A percentile compares a stretch with the other conserved stretches of the same genome.
Evolutionary conservation across 2,797 vertebrate genomes (phyloP).

Genomic region (Sebastes itinus): DNA sequence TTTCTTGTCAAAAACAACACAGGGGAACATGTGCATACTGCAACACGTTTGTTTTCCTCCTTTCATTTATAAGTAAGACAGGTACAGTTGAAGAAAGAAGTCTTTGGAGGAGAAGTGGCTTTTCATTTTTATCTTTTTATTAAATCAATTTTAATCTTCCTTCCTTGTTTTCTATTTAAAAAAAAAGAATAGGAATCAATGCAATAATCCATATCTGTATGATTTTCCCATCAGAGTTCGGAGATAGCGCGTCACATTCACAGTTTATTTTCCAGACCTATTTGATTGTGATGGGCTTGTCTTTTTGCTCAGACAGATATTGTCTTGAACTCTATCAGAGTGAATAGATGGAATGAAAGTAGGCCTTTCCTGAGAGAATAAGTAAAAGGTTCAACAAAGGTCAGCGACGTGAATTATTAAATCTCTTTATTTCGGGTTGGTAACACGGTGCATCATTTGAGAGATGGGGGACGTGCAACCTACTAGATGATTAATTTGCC

Average conservation of each 20-base stretch:
- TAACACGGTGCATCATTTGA: slow-evolving; percentile 44
- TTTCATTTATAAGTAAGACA: slow-evolving; percentile 3
- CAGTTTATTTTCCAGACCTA: slow-evolving; percentile 46
- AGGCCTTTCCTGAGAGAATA: slow-evolving; percentile 39
- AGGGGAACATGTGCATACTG: background rate
- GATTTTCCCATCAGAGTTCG: slow-evolving; percentile 47
- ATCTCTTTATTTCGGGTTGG: slow-evolving; percentile 29
- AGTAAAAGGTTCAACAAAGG: slow-evolving; percentile 61
- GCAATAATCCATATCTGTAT: slow-evolving; percentile 61
- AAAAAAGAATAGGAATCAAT: slow-evolving; percentile 59
- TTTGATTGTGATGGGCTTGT: slow-evolving; percentile 44
- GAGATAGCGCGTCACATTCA: slow-evolving; percentile 28
- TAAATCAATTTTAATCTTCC: slow-evolving; percentile 69
- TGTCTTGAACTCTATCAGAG: slow-evolving; percentile 50
- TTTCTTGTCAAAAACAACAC: slow-evolving; percentile 2
- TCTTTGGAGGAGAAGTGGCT: slow-evolving; percentile 2
- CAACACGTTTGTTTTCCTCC: background rate
- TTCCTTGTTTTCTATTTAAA: slow-evolving; percentile 56
- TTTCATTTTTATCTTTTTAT: slow-evolving; percentile 33
- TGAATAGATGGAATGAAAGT: slow-evolving; percentile 43
- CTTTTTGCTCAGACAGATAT: slow-evolving; percentile 53
- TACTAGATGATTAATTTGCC: slow-evolving; percentile 60
- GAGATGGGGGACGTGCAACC: slow-evolving; percentile 25
- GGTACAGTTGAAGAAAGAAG: background rate
- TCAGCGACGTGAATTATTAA: slow-evolving; percentile 68